A percentile compares a stretch with the other conserved stretches of the same genome.
phyloP scores from a whole-genome alignment of 2,797 vertebrate genomes.

The Molossus molossus region DNA sequence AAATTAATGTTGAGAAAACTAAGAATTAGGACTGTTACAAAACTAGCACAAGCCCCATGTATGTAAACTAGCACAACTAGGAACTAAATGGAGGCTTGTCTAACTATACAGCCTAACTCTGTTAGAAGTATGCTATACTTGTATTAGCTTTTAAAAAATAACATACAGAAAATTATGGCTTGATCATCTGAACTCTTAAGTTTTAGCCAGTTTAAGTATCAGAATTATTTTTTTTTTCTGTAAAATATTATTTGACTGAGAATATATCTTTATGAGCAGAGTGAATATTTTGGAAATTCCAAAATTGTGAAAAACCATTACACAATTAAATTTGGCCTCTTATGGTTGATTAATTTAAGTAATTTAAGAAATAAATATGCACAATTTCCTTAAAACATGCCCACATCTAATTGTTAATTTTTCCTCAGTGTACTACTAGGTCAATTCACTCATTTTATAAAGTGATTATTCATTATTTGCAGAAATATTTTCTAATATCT shows the following conservation, averaged over 20 bases:
- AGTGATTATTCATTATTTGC: neutral
- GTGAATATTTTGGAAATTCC: neutral
- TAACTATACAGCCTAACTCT: neutral
- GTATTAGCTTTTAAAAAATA: neutral
- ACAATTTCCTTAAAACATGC: neutral
- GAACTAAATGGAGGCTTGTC: neutral
- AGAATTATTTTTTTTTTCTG: neutral
- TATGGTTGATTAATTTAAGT: neutral
- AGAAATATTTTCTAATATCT: slow-evolving; percentile 13
- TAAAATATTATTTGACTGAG: neutral
- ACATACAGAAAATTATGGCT: neutral
- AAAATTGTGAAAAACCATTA: neutral
- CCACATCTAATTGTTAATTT: slow-evolving; percentile 19
- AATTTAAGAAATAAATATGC: slow-evolving; percentile 45
- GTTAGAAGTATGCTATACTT: neutral
- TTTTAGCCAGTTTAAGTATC: neutral
- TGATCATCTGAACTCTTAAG: neutral
- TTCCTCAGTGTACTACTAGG: neutral
- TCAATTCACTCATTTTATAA: neutral
- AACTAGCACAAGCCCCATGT: neutral
- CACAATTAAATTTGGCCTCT: neutral
- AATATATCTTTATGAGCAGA: neutral
- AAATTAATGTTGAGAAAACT: slow-evolving; percentile 33
- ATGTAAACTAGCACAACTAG: neutral
- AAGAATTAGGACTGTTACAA: neutral